These are phyloP conservation scores for Sander vitreus DNA, from an alignment of 2,113 vertebrate genomes.

Conservation along the genomic window DNA sequence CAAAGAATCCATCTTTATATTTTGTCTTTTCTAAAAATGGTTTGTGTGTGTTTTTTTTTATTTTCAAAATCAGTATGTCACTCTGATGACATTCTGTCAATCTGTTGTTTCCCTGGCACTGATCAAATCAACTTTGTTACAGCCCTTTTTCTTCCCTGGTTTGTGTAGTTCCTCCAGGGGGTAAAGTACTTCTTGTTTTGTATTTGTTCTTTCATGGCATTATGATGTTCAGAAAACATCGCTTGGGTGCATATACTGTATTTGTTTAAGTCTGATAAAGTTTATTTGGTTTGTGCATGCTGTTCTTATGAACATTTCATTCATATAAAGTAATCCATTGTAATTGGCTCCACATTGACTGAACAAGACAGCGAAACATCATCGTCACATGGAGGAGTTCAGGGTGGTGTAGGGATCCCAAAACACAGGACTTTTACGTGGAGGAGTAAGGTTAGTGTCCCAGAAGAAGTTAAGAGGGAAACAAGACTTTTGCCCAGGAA, in stretches of 20 bases:
- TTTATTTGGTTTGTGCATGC: too few species aligned
- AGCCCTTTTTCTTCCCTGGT: not conserved
- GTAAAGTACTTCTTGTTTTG: not conserved
- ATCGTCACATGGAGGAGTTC: too few species aligned
- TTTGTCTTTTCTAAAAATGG: not conserved
- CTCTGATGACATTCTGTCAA: slow-evolving; percentile 21
- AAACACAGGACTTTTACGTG: too few species aligned
- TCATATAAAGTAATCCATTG: too few species aligned
- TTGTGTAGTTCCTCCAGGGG: not conserved
- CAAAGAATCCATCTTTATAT: not conserved
- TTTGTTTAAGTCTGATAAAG: not conserved
- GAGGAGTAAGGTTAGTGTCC: too few species aligned
- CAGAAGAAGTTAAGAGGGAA: too few species aligned
- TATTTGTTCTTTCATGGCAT: not conserved
- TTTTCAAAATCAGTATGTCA: not conserved
- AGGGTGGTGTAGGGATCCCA: too few species aligned
- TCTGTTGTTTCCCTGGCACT: not conserved
- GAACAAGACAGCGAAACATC: too few species aligned
- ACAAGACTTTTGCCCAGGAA: too few species aligned
- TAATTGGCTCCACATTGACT: too few species aligned
- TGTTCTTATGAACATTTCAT: too few species aligned
- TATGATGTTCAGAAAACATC: not conserved
- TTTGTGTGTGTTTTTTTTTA: not conserved
- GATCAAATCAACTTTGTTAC: slow-evolving; percentile 8
- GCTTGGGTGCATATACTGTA: not conserved